Base-by-base conservation (phyloP, 2,888 invertebrate genomes). In the Pyrrhia umbra region DNA sequence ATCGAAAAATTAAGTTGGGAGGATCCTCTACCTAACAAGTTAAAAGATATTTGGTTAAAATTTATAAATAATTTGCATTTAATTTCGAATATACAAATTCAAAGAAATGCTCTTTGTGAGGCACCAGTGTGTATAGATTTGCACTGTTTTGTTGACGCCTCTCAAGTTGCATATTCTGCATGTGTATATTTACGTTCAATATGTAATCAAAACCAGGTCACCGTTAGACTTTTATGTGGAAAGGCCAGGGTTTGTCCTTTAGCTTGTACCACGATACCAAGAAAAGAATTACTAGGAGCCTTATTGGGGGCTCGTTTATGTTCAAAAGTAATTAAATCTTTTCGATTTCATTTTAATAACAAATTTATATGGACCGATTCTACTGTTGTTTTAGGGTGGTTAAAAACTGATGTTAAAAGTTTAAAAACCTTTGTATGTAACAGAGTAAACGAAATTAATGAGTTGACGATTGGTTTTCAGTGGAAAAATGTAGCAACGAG, bases 211-310 rank as follows among this genome's bases (percentile, higher is more conserved):
- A 9, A 49, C 13, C n/a, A 27, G 1, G 62, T 70, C 9, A 23
- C 45, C 2, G 70, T 78, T 5, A 74, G 55, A 15, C 46, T 80
- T 6, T 47, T 80, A 10, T 20, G 50, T 6, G 69, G 80, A 1
- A 79, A 80, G 40, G 69, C 57, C 16, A 37, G 57, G 6, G 69
- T 80, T 1, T 73, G 76, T 2, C 75, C 77, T 0, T 34, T 77
- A 13, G 75, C 72, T 9, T 65, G 74, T 0, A 68, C 66, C 1
- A 81, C 75, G 0, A 75, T 77, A 23, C 78, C 77, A 55, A 25
- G 77, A 6, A 57, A 84, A 1, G 85, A 85, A 39, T 49, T 85
- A 9, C 80, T 78, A 18, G 83, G 65, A 4, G 75, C 77, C 0
- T 42, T 81, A 8, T 5, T 80, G 9, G 73, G 68, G 13, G 52